phyloP scores from a whole-genome alignment of 1,140 invertebrate genomes.

The Eulimnadia texana region DNA sequence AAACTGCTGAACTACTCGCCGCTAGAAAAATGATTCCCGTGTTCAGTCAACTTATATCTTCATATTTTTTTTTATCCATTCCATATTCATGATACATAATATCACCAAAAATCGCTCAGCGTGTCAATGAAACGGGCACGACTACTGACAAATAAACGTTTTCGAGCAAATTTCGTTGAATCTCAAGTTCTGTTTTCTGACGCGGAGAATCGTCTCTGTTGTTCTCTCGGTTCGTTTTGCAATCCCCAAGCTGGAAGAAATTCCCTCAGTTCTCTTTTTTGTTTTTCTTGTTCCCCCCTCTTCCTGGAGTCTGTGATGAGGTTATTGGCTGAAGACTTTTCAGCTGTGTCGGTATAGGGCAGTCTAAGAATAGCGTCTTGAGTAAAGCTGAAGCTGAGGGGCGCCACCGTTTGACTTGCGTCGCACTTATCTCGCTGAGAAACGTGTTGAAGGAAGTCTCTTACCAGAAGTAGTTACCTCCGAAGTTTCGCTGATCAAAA shows the following conservation, averaged over 20 bases:
- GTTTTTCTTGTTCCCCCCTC: neutral
- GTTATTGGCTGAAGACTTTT: neutral
- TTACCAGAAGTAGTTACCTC: neutral
- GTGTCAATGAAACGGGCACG: too few relatives aligned
- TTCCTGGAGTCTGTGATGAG: neutral
- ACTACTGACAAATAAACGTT: too few relatives aligned
- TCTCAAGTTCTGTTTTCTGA: neutral
- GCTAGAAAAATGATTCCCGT: slow-evolving; percentile 78
- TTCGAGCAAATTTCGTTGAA: neutral
- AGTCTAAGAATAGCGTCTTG: neutral
- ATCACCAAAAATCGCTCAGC: too few relatives aligned
- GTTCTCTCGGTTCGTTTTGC: too few relatives aligned
- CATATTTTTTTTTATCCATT: too few relatives aligned
- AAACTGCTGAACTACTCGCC: slow-evolving; percentile 96
- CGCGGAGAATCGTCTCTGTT: too few relatives aligned
- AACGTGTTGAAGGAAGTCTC: neutral
- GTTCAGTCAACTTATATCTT: too few relatives aligned
- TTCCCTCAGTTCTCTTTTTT: neutral
- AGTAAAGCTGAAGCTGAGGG: neutral
- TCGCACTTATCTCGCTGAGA: neutral
- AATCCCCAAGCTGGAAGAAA: too few relatives aligned
- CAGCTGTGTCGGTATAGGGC: neutral
- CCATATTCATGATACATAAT: too few relatives aligned
- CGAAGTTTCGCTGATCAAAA: neutral
- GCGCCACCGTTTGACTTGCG: neutral